phyloP scores from a whole-genome alignment of 2,888 invertebrate genomes.

The Drosophila tripunctata region DNA sequence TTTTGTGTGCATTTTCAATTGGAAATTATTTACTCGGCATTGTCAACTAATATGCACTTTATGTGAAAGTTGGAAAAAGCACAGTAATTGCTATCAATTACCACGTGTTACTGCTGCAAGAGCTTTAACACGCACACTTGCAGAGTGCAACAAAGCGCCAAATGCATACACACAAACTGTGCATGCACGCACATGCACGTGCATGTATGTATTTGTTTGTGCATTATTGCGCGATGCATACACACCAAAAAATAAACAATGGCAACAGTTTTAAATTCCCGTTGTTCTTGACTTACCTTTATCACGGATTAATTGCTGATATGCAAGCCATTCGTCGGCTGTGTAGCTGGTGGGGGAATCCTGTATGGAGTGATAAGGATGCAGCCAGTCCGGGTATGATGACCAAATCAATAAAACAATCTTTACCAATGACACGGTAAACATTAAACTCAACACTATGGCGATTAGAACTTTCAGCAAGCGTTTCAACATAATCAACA shows the following conservation, averaged over 20 bases:
- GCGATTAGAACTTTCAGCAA: slow-evolving; percentile 84
- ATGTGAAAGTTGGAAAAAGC: background rate
- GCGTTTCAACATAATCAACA: slow-evolving; percentile 81
- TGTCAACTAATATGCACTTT: background rate
- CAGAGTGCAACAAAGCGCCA: slow-evolving; percentile 17
- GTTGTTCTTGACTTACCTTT: slow-evolving; percentile 87
- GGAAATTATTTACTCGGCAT: background rate
- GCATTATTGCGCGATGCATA: slow-evolving; percentile 1
- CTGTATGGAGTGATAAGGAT: slow-evolving; percentile 24
- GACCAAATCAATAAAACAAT: slow-evolving; percentile 85
- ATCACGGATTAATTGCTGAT: slow-evolving; percentile 89
- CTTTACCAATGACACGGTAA: slow-evolving; percentile 85
- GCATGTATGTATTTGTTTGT: background rate
- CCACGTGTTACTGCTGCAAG: slow-evolving; percentile 17
- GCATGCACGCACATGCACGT: background rate
- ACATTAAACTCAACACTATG: slow-evolving; percentile 85
- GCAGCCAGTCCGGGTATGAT: slow-evolving; percentile 74
- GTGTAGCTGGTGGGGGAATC: slow-evolving; percentile 86
- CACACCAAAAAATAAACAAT: slow-evolving; percentile 15
- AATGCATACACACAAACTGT: background rate
- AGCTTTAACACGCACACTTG: slow-evolving; percentile 22
- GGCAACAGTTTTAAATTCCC: background rate
- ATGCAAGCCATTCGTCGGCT: slow-evolving; percentile 89
- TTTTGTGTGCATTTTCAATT: slow-evolving; percentile 1
- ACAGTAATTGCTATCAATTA: background rate